These are phyloP conservation scores for Anoplophora glabripennis DNA, from an alignment of 1,140 invertebrate species.

Conservation along the genomic window DNA sequence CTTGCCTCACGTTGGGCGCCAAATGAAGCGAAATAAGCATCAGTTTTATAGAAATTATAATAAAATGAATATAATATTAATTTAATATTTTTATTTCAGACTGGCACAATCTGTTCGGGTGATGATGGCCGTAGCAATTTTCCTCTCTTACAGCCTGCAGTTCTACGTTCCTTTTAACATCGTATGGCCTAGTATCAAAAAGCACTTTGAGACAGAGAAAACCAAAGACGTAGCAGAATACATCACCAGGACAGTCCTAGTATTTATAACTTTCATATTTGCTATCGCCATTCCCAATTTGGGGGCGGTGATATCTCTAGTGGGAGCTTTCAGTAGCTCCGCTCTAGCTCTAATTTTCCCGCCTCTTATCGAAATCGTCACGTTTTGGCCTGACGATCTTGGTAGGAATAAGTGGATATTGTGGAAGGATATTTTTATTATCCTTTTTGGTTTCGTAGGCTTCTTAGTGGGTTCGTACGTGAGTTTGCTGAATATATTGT, in stretches of 20 bases:
- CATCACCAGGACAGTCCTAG: conserved; percentile 65
- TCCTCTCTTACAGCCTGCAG: conserved; percentile 84
- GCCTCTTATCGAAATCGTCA: conserved; percentile 85
- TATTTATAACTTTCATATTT: conserved; percentile 77
- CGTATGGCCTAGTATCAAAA: conserved; percentile 72
- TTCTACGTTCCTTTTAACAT: conserved; percentile 91
- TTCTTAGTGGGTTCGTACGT: conserved; percentile 78
- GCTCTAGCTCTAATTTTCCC: conserved; percentile 88
- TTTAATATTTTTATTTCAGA: conserved; percentile 54
- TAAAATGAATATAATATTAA: too few species aligned
- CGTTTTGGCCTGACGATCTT: conserved; percentile 66
- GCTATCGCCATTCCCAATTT: conserved; percentile 83
- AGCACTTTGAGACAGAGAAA: conserved; percentile 58
- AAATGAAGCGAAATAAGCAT: too few species aligned
- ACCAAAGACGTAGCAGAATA: conserved; percentile 64
- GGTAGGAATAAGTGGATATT: conserved; percentile 61
- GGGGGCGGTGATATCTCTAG: conserved; percentile 84
- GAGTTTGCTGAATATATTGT: conserved; percentile 67
- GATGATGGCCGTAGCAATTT: conserved; percentile 83
- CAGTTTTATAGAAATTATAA: too few species aligned
- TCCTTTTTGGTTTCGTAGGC: conserved; percentile 71
- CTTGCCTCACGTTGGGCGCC: not conserved
- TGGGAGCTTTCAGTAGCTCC: conserved; percentile 87
- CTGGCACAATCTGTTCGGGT: conserved; percentile 76
- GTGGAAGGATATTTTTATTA: conserved; percentile 69